These are phyloP conservation scores for Harpagoxenus sublaevis DNA, from an alignment of 2,888 invertebrate species.

Conservation along the genomic window DNA sequence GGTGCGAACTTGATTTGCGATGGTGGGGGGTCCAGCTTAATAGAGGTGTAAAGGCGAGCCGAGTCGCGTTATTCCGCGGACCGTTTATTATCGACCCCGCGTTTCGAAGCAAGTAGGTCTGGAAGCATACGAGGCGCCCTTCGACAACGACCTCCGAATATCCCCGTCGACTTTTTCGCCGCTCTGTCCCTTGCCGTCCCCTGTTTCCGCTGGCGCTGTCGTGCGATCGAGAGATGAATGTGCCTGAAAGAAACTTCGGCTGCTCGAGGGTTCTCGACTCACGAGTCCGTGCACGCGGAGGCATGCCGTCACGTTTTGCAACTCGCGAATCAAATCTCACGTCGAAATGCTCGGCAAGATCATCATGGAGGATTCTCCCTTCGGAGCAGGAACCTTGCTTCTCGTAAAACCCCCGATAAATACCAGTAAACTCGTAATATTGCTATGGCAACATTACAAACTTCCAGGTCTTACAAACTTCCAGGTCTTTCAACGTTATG, in stretches of 20 bases:
- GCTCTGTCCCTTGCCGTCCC: not conserved
- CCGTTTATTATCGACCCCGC: conserved; percentile 50
- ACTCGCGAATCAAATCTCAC: conserved; percentile 51
- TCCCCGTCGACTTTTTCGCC: conserved; percentile 23
- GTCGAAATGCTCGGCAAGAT: conserved; percentile 10
- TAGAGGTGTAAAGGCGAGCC: not conserved
- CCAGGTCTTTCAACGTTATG: not conserved
- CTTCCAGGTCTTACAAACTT: not conserved
- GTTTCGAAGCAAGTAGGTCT: not conserved
- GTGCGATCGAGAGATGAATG: conserved; percentile 73
- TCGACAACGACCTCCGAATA: conserved; percentile 42
- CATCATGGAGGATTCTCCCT: conserved; percentile 2
- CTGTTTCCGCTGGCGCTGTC: conserved; percentile 44
- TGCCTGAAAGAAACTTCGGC: conserved; percentile 61
- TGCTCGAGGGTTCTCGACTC: conserved; percentile 63
- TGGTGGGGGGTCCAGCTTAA: too few relatives aligned
- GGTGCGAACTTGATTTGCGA: too few relatives aligned
- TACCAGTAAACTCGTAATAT: not conserved
- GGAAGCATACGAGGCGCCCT: not conserved
- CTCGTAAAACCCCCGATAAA: conserved; percentile 1
- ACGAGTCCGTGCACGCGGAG: conserved; percentile 44
- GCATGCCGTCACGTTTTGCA: conserved; percentile 66
- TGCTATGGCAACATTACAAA: not conserved
- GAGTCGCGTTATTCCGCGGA: conserved; percentile 12
- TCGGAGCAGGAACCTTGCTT: not conserved